A percentile compares a stretch with the other conserved stretches of the same genome.
These are phyloP conservation scores for Rhagonycha fulva DNA, from an alignment of 2,888 invertebrate genomes.

Conservation along the genomic window DNA sequence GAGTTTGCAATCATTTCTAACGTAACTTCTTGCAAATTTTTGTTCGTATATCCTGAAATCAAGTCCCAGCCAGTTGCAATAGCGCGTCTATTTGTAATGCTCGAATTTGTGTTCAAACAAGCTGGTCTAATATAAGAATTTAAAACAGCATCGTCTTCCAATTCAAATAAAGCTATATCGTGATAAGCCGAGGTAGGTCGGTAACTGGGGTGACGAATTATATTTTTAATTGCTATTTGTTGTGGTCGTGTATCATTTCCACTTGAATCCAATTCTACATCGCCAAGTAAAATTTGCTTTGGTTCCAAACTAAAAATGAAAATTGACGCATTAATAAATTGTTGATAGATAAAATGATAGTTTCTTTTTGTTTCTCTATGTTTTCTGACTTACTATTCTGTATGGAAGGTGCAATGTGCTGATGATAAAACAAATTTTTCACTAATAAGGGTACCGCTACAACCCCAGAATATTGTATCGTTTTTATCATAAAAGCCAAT, in stretches of 20 bases:
- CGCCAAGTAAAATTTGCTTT: no score
- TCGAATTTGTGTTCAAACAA: conserved; percentile 45
- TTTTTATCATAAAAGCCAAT: no score
- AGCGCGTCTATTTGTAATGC: conserved; percentile 19
- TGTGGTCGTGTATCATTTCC: conserved; percentile 15
- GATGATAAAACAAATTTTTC: no score
- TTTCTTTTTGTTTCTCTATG: no score
- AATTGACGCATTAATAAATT: no score
- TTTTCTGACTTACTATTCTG: no score
- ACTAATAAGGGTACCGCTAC: no score
- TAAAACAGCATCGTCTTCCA: conserved; percentile 47
- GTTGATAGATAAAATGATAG: no score
- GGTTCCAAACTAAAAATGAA: no score
- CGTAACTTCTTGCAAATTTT: conserved; percentile 34
- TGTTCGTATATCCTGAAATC: conserved; percentile 17
- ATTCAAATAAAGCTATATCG: conserved; percentile 55
- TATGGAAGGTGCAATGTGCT: no score
- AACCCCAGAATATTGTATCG: no score
- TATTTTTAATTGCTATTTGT: conserved; percentile 34
- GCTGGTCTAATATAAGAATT: conserved; percentile 51
- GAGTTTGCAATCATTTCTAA: conserved; percentile 26
- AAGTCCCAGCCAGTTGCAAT: conserved; percentile 53
- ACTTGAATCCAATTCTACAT: no score
- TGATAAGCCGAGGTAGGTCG: conserved; percentile 50
- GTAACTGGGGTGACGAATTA: conserved; percentile 52